A percentile compares a stretch with the other conserved stretches of the same genome.
These are phyloP conservation scores for Chaetura pelagica DNA, from an alignment of 2,113 vertebrate genomes.

Conservation along the genomic window DNA sequence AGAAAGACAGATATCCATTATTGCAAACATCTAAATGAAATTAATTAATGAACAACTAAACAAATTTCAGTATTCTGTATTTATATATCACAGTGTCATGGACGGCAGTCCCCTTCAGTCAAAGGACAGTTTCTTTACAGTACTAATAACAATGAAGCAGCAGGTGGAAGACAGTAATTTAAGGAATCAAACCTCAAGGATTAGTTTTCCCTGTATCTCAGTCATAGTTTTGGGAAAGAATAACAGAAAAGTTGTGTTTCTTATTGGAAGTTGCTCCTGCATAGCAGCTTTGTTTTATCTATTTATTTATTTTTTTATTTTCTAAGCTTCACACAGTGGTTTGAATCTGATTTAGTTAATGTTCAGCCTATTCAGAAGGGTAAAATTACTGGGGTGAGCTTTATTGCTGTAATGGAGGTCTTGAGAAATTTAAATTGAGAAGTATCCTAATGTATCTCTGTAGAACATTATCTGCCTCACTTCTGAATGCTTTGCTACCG, in stretches of 20 bases:
- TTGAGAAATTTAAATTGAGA: constrained; percentile 70
- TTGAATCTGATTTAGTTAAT: constrained; percentile 68
- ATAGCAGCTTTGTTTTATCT: neutral
- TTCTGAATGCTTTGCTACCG: constrained; percentile 34
- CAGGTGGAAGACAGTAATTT: neutral
- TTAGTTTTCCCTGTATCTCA: neutral
- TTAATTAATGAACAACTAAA: neutral
- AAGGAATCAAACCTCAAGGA: neutral
- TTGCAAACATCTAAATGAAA: neutral
- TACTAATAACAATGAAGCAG: neutral
- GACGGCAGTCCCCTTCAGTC: neutral
- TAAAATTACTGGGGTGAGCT: constrained; percentile 59
- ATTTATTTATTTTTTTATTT: neutral
- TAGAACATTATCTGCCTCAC: constrained; percentile 44
- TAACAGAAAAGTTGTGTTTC: neutral
- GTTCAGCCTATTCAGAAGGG: constrained; percentile 59
- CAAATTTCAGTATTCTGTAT: neutral
- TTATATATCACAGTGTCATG: neutral
- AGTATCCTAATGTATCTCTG: constrained; percentile 64
- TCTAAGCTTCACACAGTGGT: neutral
- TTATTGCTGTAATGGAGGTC: constrained; percentile 56
- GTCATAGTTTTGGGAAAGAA: neutral
- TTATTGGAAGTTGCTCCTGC: neutral
- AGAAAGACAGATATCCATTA: neutral
- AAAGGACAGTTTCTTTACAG: neutral